Percentiles rank a stretch among this genome's conserved stretches.
Evolutionary conservation across 2,797 vertebrate genomes (phyloP).

Genomic region (Thaleichthys pacificus): DNA sequence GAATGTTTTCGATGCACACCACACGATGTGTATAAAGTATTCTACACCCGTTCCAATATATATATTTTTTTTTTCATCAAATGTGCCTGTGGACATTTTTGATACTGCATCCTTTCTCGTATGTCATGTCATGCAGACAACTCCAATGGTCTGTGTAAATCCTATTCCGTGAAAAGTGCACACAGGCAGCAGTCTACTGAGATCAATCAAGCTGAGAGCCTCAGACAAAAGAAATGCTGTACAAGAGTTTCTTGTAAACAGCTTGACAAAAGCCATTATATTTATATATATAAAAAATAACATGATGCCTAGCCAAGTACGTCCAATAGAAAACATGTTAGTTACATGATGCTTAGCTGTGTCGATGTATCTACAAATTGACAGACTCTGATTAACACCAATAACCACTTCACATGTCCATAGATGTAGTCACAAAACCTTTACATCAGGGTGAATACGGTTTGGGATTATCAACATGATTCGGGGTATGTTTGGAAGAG

Average conservation of each 20-base stretch:
- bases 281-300: slow-evolving; percentile 42
- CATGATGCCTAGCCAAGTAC: slow-evolving; percentile 43
- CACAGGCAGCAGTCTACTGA: slow-evolving; percentile 53
- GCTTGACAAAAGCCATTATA: slow-evolving; percentile 45
- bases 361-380: slow-evolving; percentile 35
- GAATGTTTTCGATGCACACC: background rate
- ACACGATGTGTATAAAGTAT: slow-evolving; percentile 55
- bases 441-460: slow-evolving; percentile 19
- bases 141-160: slow-evolving; percentile 55
- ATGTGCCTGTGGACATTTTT: slow-evolving; percentile 62
- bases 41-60: slow-evolving; percentile 50
- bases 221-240: slow-evolving; percentile 47
- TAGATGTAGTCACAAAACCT: slow-evolving; percentile 26
- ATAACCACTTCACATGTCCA: slow-evolving; percentile 39
- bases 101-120: slow-evolving; percentile 42
- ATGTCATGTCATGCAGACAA: slow-evolving; percentile 61
- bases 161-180: slow-evolving; percentile 43
- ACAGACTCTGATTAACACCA: slow-evolving; percentile 53
- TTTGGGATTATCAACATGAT: slow-evolving; percentile 26
- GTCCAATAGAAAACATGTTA: slow-evolving; percentile 45
- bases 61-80: slow-evolving; percentile 40
- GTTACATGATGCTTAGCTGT: slow-evolving; percentile 30
- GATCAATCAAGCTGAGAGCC: slow-evolving; percentile 48
- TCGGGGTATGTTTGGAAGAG: slow-evolving; percentile 51
- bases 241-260: slow-evolving; percentile 45